Evolutionary conservation across 2,113 vertebrate genomes (phyloP).

Genomic region (Callocephalon fimbriatum): DNA sequence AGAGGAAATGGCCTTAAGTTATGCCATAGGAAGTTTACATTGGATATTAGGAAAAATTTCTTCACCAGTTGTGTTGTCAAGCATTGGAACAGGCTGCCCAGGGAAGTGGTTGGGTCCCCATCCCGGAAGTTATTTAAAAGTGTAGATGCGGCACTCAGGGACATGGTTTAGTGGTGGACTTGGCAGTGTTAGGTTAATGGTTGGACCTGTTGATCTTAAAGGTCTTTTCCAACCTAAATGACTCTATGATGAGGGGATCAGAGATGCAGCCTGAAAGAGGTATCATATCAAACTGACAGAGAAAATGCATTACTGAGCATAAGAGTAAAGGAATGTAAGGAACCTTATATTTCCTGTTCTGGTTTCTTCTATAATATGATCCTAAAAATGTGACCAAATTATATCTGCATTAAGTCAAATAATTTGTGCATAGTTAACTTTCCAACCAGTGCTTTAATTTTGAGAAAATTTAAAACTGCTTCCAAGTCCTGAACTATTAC

Average conservation of each 20-base stretch:
- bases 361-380: neutral
- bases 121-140: neutral
- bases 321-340: neutral
- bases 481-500: neutral
- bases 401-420: neutral
- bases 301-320: neutral
- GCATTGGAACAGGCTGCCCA: neutral
- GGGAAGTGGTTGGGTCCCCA: neutral
- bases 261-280: neutral
- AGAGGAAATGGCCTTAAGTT: neutral
- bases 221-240: neutral
- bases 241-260: neutral
- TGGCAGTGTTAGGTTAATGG: neutral
- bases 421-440: neutral
- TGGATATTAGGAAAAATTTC: neutral
- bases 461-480: neutral
- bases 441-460: neutral
- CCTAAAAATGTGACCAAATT: neutral
- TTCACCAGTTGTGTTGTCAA: neutral
- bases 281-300: neutral
- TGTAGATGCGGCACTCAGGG: neutral
- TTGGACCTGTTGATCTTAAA: neutral
- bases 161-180: neutral
- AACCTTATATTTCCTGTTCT: neutral
- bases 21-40: neutral